Evolutionary conservation across 2,888 invertebrate genomes (phyloP), one percentile per base, ranked within the genome.

Genomic region (Hermaeophaga mercurialis): DNA sequence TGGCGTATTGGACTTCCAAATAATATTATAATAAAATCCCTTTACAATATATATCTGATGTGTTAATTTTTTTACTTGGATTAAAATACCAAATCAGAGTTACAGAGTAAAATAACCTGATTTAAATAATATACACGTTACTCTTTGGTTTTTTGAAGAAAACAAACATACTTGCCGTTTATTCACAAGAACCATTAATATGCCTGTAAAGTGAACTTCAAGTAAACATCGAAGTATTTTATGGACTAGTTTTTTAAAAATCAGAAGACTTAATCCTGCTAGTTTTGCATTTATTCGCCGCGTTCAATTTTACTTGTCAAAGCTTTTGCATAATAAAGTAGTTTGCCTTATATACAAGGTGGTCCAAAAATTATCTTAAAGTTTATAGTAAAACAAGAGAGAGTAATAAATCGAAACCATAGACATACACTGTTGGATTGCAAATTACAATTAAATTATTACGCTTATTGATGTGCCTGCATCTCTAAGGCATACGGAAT

Each of bases 311-410:
- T 12, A n/a, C 33, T 31, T 45, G 31, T 28, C 33, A 33, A n/a
- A 18, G n/a, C n/a, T n/a, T n/a, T n/a, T 8, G 22, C 14, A 44
- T 44, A 44, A 44, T 44, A 44, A n/a, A 44, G 28, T 14, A 14
- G 26, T 44, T 44, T 44, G 28, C 28, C 28, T 7, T 28, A 8
- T 9, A 28, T 28, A 28, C 4, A 8, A 28, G 28, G 28, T 28
- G 28, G 28, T 8, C 28, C 9, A 5, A 22, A 22, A 22, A 22
- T 5, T 5, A 22, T 22, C 7, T n/a, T n/a, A n/a, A n/a, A n/a
- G n/a, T n/a, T n/a, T n/a, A n/a, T n/a, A n/a, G n/a, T n/a, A n/a
- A n/a, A n/a, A n/a, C n/a, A n/a, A n/a, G n/a, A n/a, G n/a, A n/a
- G n/a, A n/a, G n/a, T n/a, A n/a, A n/a, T n/a, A n/a, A n/a, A n/a